Evolutionary conservation across 2,888 invertebrate genomes (phyloP), one percentile per base, ranked within the genome.

Genomic region (Synergus laeviventris): DNA sequence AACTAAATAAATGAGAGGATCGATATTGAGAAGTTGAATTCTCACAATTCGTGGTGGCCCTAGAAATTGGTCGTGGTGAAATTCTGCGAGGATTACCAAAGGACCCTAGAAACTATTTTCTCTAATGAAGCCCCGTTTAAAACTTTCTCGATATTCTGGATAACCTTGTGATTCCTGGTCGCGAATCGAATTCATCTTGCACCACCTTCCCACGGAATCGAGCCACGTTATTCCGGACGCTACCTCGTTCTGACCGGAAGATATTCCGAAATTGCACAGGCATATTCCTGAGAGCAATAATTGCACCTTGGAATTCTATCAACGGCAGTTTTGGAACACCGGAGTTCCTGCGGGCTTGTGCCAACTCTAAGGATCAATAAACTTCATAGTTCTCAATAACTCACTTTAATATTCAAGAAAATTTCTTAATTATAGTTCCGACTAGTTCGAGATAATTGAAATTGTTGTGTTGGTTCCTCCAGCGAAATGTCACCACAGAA

Each of bases 71-170:
- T 78, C 76, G 79, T 75, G 73, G 76, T 78, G 66, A 76, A 74
- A 75, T 24, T 21, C 18, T 24, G 54, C 75, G 38, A 64, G 77
- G 73, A 77, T 73, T 56, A 75, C 61, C 80, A 78, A 75, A 77
- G 70, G 74, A 39, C 74, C 60, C 64, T 78, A 81, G 77, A 83
- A 88, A 88, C 86, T 88, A 87, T 89, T 87, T 86, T 86, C 84
- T 76, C 84, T 86, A 86, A 87, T 85, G 84, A 85, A 86, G 84
- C 84, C 77, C 86, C 79, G 86, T 86, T 31, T 87, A 84, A 84
- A 89, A 88, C 88, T 88, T 89, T 87, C 81, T 77, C 84, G 84
- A 86, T 85, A 88, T 86, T 83, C 84, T 80, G 73, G 79, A 78
- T 78, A 79, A 76, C 79, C 78, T 62, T 76, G 70, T 82, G 82